Percentiles rank a stretch among this genome's conserved stretches.
Conservation (phyloP, 2,797 vertebrate genomes). For the Sciurus carolinensis region DNA sequence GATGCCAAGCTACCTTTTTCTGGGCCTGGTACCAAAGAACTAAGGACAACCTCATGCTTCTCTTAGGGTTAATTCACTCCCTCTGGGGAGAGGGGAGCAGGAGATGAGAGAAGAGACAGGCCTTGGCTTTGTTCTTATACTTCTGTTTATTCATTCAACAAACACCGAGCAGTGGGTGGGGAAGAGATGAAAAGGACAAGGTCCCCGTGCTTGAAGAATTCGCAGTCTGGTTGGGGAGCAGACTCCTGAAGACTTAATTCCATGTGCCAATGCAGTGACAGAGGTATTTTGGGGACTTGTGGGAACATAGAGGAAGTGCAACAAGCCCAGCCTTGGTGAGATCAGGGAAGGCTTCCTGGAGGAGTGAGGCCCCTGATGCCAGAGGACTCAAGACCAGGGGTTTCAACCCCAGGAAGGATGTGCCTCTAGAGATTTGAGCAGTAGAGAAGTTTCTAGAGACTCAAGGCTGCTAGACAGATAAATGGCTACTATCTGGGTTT, state of each 20-base stretch:
- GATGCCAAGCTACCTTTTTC: neutral
- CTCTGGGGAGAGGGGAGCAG: neutral
- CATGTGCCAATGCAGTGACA: neutral
- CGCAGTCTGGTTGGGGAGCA: neutral
- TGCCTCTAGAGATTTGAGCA: neutral
- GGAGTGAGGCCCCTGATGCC: too few species aligned
- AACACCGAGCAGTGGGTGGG: neutral
- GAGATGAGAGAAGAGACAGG: neutral
- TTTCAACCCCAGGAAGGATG: neutral
- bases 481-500: neutral
- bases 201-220: neutral
- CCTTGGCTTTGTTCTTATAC: neutral
- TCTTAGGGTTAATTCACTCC: neutral
- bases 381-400: neutral
- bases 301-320: neutral
- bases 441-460: neutral
- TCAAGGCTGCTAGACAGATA: neutral
- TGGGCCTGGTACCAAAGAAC: neutral
- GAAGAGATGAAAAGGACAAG: neutral
- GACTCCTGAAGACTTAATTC: neutral
- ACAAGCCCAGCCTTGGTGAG: neutral
- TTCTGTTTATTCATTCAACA: neutral
- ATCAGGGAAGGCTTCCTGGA: neutral
- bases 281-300: neutral
- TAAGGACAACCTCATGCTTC: neutral